phyloP scores from a whole-genome alignment of 2,113 vertebrate species.

The Columba livia region DNA sequence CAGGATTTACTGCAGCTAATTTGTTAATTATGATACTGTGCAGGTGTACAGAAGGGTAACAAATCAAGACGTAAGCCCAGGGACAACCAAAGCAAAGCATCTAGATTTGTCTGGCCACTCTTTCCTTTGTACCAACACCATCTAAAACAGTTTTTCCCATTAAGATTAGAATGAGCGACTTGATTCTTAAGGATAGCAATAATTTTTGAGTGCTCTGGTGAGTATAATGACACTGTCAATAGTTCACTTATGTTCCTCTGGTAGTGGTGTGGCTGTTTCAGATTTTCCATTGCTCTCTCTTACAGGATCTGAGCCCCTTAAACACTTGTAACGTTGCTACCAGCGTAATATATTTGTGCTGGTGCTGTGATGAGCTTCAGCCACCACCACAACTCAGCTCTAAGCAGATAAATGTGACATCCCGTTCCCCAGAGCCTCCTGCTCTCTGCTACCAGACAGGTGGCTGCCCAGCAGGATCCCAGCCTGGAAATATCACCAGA shows the following conservation, averaged over 20 bases:
- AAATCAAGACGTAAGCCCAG: not conserved
- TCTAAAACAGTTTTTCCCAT: not conserved
- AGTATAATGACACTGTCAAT: constrained; percentile 9
- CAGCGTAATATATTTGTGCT: not conserved
- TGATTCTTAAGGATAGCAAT: constrained; percentile 35
- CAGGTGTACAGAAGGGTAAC: not conserved
- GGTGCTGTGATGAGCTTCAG: accelerated
- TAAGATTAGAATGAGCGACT: constrained; percentile 29
- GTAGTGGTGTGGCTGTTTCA: not conserved
- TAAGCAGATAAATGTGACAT: not conserved
- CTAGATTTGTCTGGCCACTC: not conserved
- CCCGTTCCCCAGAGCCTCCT: not conserved
- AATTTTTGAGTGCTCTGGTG: constrained; percentile 27
- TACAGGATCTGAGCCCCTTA: not conserved
- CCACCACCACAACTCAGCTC: not conserved
- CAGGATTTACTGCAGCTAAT: not conserved
- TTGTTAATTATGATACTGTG: not conserved
- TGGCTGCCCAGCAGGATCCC: not conserved
- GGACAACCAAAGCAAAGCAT: not conserved
- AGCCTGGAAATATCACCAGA: not conserved
- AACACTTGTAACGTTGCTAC: not conserved
- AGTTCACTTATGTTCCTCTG: not conserved
- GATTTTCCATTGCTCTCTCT: not conserved
- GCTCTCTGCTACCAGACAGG: constrained; percentile 10
- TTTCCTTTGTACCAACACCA: not conserved